Evolutionary conservation across 2,113 vertebrate genomes (phyloP).

Genomic region (Vidua chalybeata): DNA sequence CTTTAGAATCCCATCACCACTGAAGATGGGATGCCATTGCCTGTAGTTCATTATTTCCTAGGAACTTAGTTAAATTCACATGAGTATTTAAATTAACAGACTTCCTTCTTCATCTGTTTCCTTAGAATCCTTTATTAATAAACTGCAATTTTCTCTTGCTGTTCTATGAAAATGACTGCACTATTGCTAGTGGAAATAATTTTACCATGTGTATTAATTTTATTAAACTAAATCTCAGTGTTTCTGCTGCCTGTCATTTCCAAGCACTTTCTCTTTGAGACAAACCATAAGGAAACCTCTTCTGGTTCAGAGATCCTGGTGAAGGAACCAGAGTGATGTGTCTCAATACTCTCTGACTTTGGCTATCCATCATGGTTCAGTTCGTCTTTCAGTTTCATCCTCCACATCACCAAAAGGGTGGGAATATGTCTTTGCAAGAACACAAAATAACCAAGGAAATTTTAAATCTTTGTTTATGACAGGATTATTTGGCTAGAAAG

Average conservation of each 20-base stretch:
- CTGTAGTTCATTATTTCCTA: background rate
- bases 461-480: background rate
- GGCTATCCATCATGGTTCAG: background rate
- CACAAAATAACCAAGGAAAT: background rate
- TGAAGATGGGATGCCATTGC: background rate
- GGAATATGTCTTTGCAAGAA: accelerated
- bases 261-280: background rate
- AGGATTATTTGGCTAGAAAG: background rate
- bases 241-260: background rate
- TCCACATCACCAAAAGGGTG: background rate
- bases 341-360: background rate
- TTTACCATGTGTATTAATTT: background rate
- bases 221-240: background rate
- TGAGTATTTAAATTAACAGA: background rate
- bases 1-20: background rate
- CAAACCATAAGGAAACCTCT: background rate
- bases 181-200: background rate
- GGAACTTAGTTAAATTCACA: background rate
- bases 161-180: background rate
- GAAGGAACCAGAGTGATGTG: background rate
- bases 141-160: background rate
- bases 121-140: background rate
- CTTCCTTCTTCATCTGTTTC: background rate
- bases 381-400: background rate
- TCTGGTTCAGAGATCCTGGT: background rate